Evolutionary conservation across 92 coral and sea anemone genomes (phyloP).

Genomic region (Actinernus sp.): DNA sequence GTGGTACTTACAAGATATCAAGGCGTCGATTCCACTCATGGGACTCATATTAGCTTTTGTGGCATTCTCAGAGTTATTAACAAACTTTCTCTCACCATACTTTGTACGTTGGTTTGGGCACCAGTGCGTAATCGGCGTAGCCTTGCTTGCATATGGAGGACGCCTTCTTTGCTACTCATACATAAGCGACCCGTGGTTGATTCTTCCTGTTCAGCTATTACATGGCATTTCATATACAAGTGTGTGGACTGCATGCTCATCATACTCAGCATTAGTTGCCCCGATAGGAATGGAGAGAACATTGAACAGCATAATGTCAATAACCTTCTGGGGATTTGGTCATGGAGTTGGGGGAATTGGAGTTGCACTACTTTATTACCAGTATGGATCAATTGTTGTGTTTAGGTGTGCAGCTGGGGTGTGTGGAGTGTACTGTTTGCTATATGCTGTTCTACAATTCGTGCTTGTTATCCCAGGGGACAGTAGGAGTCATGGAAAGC

Average conservation of each 20-base stretch:
- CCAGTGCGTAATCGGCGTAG: slow-evolving; percentile 75
- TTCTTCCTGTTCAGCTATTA: slow-evolving; percentile 85
- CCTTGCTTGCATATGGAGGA: slow-evolving; percentile 78
- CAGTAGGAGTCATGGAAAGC: slow-evolving; percentile 60
- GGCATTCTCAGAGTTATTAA: slow-evolving; percentile 83
- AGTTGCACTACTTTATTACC: slow-evolving; percentile 77
- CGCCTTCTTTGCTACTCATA: slow-evolving; percentile 88
- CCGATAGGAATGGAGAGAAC: slow-evolving; percentile 93
- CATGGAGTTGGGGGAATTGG: slow-evolving; percentile 90
- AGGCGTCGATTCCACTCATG: slow-evolving; percentile 80
- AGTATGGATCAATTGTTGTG: slow-evolving; percentile 83
- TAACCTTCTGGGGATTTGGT: slow-evolving; percentile 87
- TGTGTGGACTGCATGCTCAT: slow-evolving; percentile 81
- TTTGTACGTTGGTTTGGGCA: slow-evolving; percentile 79
- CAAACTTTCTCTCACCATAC: slow-evolving; percentile 70
- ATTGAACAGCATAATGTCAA: slow-evolving; percentile 74
- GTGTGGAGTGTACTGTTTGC: slow-evolving; percentile 81
- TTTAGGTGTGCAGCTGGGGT: slow-evolving; percentile 97
- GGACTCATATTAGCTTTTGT: slow-evolving; percentile 68
- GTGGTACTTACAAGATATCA: slow-evolving; percentile 97
- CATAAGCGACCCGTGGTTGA: slow-evolving; percentile 65
- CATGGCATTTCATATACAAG: slow-evolving; percentile 84
- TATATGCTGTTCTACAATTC: slow-evolving; percentile 83
- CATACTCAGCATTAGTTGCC: slow-evolving; percentile 79
- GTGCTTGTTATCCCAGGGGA: slow-evolving; percentile 81